A percentile compares a stretch with the other conserved stretches of the same genome.
Evolutionary conservation across 2,888 invertebrate genomes (phyloP).

Genomic region (Yponomeuta evonymella): DNA sequence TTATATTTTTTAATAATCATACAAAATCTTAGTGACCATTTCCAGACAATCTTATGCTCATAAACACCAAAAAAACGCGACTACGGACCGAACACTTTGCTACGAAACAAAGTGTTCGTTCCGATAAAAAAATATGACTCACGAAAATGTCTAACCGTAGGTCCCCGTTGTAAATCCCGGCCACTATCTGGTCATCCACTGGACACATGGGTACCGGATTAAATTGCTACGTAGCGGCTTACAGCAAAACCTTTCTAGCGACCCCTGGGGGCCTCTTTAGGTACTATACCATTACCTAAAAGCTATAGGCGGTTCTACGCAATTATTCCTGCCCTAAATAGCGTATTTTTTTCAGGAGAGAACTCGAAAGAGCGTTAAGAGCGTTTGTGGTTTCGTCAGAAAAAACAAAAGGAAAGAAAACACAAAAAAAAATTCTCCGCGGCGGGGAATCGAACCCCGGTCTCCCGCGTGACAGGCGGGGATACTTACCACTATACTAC

Average conservation of each 20-base stretch:
- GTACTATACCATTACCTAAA: not conserved
- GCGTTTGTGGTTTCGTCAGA: not conserved
- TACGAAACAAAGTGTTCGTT: too few relatives aligned
- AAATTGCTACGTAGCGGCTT: conserved; percentile 6
- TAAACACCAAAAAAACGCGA: too few relatives aligned
- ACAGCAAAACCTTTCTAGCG: conserved; percentile 7
- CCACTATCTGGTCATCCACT: conserved; percentile 9
- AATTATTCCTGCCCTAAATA: not conserved
- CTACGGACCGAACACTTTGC: too few relatives aligned
- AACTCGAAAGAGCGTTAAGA: not conserved
- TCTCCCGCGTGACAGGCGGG: conserved; percentile 78
- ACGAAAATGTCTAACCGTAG: not conserved
- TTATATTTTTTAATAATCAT: too few relatives aligned
- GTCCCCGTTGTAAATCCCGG: conserved; percentile 8
- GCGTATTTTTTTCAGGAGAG: not conserved
- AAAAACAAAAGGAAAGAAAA: not conserved
- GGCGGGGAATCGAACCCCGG: conserved; percentile 53
- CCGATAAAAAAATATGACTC: not conserved
- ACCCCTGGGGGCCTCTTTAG: not conserved
- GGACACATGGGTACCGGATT: conserved; percentile 14
- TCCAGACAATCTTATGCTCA: too few relatives aligned
- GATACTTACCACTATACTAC: conserved; percentile 77
- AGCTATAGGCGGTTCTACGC: not conserved
- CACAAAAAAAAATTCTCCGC: conserved; percentile 20
- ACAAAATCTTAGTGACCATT: too few relatives aligned